These are phyloP conservation scores for Phytoseiulus persimilis DNA, from an alignment of 2,888 invertebrate species.

Conservation along the genomic window DNA sequence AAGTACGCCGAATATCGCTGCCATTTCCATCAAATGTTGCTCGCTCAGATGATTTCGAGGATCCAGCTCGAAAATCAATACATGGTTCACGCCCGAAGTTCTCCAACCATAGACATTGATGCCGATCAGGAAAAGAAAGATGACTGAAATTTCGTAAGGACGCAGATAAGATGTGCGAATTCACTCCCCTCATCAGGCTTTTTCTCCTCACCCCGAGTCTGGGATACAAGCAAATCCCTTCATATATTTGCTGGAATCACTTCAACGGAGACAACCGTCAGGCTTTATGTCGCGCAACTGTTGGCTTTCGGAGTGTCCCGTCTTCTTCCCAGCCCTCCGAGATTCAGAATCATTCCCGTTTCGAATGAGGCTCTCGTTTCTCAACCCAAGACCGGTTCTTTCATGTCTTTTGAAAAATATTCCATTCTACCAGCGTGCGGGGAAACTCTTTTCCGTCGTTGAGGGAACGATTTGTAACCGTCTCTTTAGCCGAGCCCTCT, in stretches of 20 bases:
- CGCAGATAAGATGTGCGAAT: background rate
- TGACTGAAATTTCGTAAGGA: conserved; percentile 51
- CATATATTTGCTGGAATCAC: no score
- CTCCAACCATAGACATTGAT: conserved; percentile 95
- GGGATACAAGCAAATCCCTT: no score
- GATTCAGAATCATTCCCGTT: no score
- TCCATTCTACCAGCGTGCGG: background rate
- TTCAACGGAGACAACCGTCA: no score
- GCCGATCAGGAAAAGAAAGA: conserved; percentile 87
- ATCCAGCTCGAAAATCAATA: conserved; percentile 91
- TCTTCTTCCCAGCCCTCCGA: no score
- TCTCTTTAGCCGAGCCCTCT: background rate
- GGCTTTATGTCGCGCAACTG: no score
- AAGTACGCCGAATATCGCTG: conserved; percentile 82
- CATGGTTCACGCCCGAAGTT: conserved; percentile 93
- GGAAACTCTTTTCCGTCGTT: background rate
- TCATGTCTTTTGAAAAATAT: no score
- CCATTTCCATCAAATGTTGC: conserved; percentile 86
- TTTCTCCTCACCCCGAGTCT: no score
- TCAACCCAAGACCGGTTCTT: no score
- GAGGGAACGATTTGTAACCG: background rate
- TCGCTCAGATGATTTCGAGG: conserved; percentile 79
- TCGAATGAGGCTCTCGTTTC: no score
- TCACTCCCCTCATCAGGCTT: no score
- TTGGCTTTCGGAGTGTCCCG: no score